Percentiles rank a stretch among this genome's conserved stretches.
Conservation (phyloP, 2,797 vertebrate species). For the Rhinogobio ventralis region DNA sequence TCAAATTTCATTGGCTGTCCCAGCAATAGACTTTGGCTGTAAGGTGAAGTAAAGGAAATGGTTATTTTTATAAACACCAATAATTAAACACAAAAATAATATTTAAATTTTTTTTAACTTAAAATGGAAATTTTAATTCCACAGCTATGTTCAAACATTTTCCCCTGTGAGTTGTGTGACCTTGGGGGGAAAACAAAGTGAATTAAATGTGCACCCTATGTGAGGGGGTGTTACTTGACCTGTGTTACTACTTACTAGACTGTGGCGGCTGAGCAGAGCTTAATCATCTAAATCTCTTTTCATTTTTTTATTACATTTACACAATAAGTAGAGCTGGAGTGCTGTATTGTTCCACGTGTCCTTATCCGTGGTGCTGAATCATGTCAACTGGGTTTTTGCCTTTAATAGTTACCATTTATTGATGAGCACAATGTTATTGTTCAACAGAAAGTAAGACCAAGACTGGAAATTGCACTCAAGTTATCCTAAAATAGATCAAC, state of each 20-base stretch:
- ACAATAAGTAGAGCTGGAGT: background rate
- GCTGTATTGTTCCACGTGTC: background rate
- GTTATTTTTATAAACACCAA: background rate
- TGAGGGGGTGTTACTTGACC: constrained; percentile 10
- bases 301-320: background rate
- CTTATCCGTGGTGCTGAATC: constrained; percentile 35
- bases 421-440: background rate
- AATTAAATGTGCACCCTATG: background rate
- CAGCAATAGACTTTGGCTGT: background rate
- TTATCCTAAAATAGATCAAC: background rate
- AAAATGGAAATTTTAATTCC: background rate
- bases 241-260: no score
- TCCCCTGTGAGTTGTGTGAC: background rate
- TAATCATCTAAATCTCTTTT: background rate
- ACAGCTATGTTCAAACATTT: background rate
- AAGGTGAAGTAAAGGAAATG: background rate
- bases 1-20: constrained; percentile 33
- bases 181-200: background rate
- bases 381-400: background rate
- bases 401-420: background rate
- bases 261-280: background rate
- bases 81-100: no score
- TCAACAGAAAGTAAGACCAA: background rate
- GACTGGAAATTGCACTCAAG: background rate
- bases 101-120: background rate